Evolutionary conservation across 2,113 vertebrate species (phyloP).

Genomic region (Lipophrys pholis): DNA sequence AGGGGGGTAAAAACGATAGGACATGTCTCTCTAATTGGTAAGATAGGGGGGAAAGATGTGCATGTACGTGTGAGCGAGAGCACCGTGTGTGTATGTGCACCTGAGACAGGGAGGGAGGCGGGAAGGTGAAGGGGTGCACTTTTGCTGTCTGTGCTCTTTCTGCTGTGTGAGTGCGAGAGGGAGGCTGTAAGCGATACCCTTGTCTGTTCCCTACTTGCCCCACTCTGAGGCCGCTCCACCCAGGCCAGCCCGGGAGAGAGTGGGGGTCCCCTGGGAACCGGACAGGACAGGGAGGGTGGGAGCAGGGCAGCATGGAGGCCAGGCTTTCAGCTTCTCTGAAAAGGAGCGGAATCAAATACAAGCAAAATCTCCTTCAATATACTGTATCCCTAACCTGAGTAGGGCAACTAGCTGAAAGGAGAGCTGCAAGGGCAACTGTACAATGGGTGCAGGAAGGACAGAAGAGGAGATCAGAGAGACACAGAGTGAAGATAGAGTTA

Average conservation of each 20-base stretch:
- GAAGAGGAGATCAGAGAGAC: slow-evolving; percentile 53
- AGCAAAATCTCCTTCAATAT: slow-evolving; percentile 82
- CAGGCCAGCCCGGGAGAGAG: slow-evolving; percentile 83
- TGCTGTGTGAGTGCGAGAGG: slow-evolving; percentile 53
- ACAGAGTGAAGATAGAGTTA: slow-evolving; percentile 40
- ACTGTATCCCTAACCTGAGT: slow-evolving; percentile 83
- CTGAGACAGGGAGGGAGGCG: slow-evolving; percentile 37
- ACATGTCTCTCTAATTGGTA: slow-evolving; percentile 71
- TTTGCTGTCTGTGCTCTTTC: slow-evolving; percentile 53
- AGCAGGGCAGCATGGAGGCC: slow-evolving; percentile 69
- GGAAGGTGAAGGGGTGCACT: slow-evolving; percentile 48
- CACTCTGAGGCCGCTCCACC: slow-evolving; percentile 86
- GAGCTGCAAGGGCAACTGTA: slow-evolving; percentile 74
- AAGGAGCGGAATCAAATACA: slow-evolving; percentile 85
- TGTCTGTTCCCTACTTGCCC: slow-evolving; percentile 86
- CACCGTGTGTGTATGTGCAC: slow-evolving; percentile 56
- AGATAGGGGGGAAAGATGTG: slow-evolving; percentile 52
- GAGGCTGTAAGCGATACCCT: slow-evolving; percentile 85
- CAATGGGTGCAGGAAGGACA: slow-evolving; percentile 70
- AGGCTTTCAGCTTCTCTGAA: slow-evolving; percentile 86
- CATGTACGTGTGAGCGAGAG: slow-evolving; percentile 20
- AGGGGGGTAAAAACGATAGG: slow-evolving; percentile 67
- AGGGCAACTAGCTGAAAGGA: slow-evolving; percentile 78
- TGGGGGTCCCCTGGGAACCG: slow-evolving; percentile 86
- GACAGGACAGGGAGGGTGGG: slow-evolving; percentile 70